Evolutionary conservation across 2,888 invertebrate species (phyloP), one percentile per base, ranked within the genome.

Genomic region (Apamea anceps): DNA sequence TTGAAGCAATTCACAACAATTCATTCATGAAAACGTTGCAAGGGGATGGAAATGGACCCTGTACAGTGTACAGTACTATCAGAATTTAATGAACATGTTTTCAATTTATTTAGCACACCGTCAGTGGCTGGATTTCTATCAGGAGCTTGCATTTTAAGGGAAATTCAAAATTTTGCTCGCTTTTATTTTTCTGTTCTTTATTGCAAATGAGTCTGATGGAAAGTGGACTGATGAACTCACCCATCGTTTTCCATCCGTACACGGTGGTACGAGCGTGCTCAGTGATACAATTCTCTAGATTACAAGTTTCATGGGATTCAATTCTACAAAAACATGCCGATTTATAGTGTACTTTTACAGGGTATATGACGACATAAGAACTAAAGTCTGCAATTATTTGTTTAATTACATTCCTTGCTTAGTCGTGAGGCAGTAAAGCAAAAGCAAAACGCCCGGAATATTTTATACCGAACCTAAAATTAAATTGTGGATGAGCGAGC

Each of bases 401-500:
- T 28, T 54, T 60, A 62, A 86, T 73, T 68, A 70, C 32, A 54
- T 63, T 86, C 51, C 42, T 48, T 67, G 54, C 62, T 63, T 72
- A 65, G 42, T 60, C 72, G 37, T 37, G 37, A 72, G 18, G 51
- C 37, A 71, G 68, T 72, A 68, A 63, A 80, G 70, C 45, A 68
- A 51, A 75, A 74, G 65, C 48, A 74, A 72, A 68, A 70, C 51
- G 66, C 62, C 32, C 48, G 37, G 37, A 66, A 77, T 54, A 75
- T 84, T 85, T 72, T 72, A 77, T 82, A 63, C 73, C n/a, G n/a
- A n/a, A n/a, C n/a, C 72, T 51, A 85, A 79, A 77, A 73, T 82
- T 80, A 75, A 85, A 84, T 82, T 84, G 79, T 80, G 65, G 81
- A 85, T 79, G 67, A 80, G 82, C 76, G 79, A 79, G 83, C 83